Evolutionary conservation across 1,140 invertebrate species (phyloP), one percentile per base, ranked within the genome.

Genomic region (Venturia canescens): DNA sequence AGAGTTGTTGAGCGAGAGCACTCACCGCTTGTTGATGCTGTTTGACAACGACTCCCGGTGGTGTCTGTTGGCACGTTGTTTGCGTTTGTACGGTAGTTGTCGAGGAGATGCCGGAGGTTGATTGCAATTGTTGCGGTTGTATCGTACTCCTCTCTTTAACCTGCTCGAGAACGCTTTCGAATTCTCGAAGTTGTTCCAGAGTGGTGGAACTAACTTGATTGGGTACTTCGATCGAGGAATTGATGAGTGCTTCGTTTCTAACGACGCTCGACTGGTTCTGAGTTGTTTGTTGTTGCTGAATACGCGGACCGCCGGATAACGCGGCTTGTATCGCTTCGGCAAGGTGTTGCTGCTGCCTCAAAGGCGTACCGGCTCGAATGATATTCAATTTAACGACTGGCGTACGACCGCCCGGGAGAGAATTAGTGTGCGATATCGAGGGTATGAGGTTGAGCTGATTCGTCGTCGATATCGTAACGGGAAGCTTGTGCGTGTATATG

Each of bases 81-180:
- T 92, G 91, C 0, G 91, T 92, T 53, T 92, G 90, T 0, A 87
- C 88, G 3, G 89, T 89, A 0, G 85, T 89, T 1, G 90, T 88
- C 9, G 86, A 86, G 0, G 85, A 48, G 29, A 69, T 66, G 75
- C 29, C 85, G 4, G 83, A 82, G 21, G 79, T 74, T 11, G 84
- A 82, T 7, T 91, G 87, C 31, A 88, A 87, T 53, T 63, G 60
- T 26, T 91, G 90, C 3, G 92, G 91, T 81, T 93, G 93, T 2
- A 94, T 94, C 1, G 93, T 94, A 80, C 95, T 95, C 57, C 95
- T 90, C 88, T 96, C 95, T 86, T 96, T 96, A 1, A 96, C 94
- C 90, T 96, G 95, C 87, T 97, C 96, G 60, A 96, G 91, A 0
- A 97, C 96, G 89, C 95, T 96, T 87, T 97, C 96, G 86, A 97